Base-by-base conservation (phyloP, 2,888 invertebrate species). In the Lasioglossum pauxillum region DNA sequence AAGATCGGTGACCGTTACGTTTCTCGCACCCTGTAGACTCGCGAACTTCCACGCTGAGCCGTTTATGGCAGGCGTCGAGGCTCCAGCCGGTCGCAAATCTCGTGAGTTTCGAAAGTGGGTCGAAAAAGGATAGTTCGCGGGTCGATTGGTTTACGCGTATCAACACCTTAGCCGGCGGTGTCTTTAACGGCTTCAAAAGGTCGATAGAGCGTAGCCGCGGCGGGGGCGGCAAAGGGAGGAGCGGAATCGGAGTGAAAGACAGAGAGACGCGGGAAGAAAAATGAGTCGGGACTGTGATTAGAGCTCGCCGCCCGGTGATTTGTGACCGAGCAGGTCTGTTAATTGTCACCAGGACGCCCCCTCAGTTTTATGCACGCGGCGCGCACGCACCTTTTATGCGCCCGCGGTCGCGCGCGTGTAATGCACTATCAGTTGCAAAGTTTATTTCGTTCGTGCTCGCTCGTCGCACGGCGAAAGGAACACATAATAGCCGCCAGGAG, bases 241-340 rank as follows among this genome's bases (percentile, higher is more conserved):
- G 12, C 71, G 80, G 60, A 23, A 10, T 49, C 41, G 41, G 67
- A 82, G 60, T n/a, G 77, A 77, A 73, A 83, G 74, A 82, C 72
- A 44, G 31, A 69, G 67, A 14, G 72, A 44, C 71, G 80, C 69
- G 75, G 77, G 71, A 85, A 80, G 80, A 87, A 84, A 87, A 84
- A 83, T 75, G 41, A 77, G 79, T 57, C 84, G 88, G 82, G 88
- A 84, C 89, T 86, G 93, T 94, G 94, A 94, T 94, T 94, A 94
- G 94, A 94, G 86, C 92, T 91, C 91, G 92, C 93, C 93, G 93
- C 93, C 90, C 89, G 86, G 93, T 94, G 93, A 94, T 94, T 94
- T 94, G 94, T 93, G 93, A 89, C 88, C 90, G 86, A 88, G 90
- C 90, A 81, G 81, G 91, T 90, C 92, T 93, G 93, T 94, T 94